Percentiles rank a stretch among this genome's conserved stretches.
phyloP scores from a whole-genome alignment of 92 coral and sea anemone species.

The Ricordea florida region DNA sequence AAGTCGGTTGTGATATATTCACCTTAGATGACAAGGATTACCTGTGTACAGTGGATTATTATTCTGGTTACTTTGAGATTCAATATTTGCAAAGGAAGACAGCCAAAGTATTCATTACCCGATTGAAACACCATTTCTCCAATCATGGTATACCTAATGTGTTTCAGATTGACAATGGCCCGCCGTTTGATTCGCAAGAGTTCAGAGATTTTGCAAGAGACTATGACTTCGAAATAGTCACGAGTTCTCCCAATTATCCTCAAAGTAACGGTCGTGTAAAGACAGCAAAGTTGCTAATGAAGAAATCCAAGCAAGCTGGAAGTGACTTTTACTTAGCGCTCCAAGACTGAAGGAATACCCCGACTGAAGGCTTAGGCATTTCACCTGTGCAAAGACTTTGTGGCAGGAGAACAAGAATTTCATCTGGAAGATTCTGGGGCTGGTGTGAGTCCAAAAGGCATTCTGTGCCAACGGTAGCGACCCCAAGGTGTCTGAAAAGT shows the following conservation, averaged over 20 bases:
- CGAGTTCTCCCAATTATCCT: slow-evolving; percentile 21
- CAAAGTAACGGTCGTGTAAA: slow-evolving; percentile 22
- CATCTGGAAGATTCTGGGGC: slow-evolving; percentile 42
- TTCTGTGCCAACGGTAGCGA: slow-evolving; percentile 5
- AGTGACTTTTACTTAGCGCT: neutral
- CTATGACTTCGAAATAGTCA: slow-evolving; percentile 1
- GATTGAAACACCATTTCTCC: neutral
- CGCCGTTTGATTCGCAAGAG: slow-evolving; percentile 14
- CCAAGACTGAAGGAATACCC: slow-evolving; percentile 12
- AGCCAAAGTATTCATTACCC: neutral
- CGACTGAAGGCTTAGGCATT: neutral
- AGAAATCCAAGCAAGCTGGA: neutral
- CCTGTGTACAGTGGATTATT: slow-evolving; percentile 9
- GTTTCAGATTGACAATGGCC: slow-evolving; percentile 37
- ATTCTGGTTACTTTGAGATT: neutral
- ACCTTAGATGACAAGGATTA: slow-evolving; percentile 27
- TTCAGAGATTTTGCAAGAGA: slow-evolving; percentile 3
- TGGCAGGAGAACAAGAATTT: neutral
- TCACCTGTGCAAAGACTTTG: slow-evolving; percentile 5
- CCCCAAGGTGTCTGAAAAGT: slow-evolving; percentile 36
- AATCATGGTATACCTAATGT: slow-evolving; percentile 13
- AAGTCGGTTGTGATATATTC: slow-evolving; percentile 33
- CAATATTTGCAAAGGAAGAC: neutral
- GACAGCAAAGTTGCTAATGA: slow-evolving; percentile 12
- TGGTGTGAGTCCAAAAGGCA: slow-evolving; percentile 54